A percentile compares a stretch with the other conserved stretches of the same genome.
phyloP scores from a whole-genome alignment of 2,797 vertebrate species.

The Peromyscus nudipes region DNA sequence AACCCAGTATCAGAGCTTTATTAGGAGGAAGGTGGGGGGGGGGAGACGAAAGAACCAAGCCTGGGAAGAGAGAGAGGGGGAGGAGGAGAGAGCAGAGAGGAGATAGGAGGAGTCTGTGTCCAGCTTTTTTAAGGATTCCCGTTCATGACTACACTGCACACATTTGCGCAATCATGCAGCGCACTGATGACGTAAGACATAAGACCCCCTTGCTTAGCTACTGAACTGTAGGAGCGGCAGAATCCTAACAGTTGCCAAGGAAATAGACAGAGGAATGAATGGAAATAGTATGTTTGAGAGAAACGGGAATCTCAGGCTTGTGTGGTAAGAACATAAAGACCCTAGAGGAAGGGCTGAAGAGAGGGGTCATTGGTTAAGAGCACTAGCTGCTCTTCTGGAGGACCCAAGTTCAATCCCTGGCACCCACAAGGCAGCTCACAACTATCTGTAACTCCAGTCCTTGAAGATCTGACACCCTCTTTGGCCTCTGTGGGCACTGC shows the following conservation, averaged over 20 bases:
- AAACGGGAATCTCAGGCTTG: not conserved
- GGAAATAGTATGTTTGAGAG: not conserved
- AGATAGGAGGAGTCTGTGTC: no score
- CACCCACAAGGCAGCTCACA: not conserved
- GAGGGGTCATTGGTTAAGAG: not conserved
- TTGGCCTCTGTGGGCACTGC: not conserved
- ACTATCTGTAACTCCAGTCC: not conserved
- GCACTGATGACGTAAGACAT: no score
- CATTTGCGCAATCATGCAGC: no score
- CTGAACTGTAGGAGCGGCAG: no score
- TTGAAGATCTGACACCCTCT: not conserved
- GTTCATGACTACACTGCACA: no score
- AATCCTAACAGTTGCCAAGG: not conserved
- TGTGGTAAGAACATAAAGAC: not conserved
- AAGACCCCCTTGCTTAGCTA: no score
- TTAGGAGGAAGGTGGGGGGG: no score
- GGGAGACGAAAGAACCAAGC: no score
- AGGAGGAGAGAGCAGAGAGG: no score
- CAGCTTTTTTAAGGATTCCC: no score
- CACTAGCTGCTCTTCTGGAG: not conserved
- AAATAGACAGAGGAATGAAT: not conserved
- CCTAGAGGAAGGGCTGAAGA: not conserved
- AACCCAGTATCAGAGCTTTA: no score
- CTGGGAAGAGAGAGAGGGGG: no score
- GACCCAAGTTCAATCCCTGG: not conserved